Conservation (phyloP, 2,888 invertebrate species). For the Synanthedon andrenaeformis region DNA sequence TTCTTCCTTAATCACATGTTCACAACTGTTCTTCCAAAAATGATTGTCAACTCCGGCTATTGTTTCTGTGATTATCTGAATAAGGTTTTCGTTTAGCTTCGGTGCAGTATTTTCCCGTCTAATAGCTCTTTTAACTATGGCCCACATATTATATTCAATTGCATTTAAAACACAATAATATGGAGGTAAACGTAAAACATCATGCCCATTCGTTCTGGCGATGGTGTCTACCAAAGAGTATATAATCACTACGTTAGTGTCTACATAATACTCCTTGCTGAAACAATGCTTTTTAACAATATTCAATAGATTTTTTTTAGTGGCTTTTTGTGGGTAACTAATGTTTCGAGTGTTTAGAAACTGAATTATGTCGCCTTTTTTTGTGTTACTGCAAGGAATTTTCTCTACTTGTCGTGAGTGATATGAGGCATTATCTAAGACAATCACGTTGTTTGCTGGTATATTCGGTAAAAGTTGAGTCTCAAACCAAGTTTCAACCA, state of each 20-base stretch:
- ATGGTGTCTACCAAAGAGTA: no score
- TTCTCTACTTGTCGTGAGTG: slow-evolving; percentile 1
- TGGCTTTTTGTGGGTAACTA: background rate
- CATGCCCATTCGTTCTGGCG: slow-evolving; percentile 1
- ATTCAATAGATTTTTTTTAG: background rate
- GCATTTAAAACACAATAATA: slow-evolving; percentile 2
- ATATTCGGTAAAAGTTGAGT: background rate
- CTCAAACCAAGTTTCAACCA: background rate
- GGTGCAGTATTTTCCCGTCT: no score
- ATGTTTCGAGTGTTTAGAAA: slow-evolving; percentile 1
- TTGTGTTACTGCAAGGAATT: background rate
- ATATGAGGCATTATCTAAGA: slow-evolving; percentile 1
- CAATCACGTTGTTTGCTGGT: background rate
- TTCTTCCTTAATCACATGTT: no score
- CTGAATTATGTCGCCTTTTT: slow-evolving; percentile 1
- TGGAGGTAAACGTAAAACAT: slow-evolving; percentile 1
- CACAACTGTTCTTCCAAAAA: no score
- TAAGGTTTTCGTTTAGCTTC: no score
- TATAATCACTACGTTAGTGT: no score
- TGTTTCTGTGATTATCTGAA: no score
- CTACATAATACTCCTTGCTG: background rate
- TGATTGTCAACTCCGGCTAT: no score
- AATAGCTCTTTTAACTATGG: no score
- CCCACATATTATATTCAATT: background rate
- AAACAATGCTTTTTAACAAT: background rate